A percentile compares a stretch with the other conserved stretches of the same genome.
phyloP scores from a whole-genome alignment of 2,888 invertebrate genomes.

The Cryptus viduatorius region DNA sequence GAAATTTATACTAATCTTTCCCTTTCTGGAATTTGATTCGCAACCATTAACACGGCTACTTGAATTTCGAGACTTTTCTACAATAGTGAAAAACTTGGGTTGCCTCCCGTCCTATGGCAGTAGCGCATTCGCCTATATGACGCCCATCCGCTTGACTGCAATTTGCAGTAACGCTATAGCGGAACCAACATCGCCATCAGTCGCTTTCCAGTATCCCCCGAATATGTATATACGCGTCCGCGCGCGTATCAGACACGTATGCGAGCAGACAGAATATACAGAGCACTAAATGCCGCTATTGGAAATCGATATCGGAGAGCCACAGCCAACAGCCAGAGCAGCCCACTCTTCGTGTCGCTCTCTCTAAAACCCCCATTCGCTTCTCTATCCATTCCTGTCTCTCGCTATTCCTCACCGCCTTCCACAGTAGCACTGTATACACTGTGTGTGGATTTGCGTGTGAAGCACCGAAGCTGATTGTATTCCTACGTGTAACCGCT shows the following conservation, averaged over 20 bases:
- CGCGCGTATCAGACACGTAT: conserved; percentile 80
- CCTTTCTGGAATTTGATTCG: neutral
- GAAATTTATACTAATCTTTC: neutral
- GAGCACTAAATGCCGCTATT: conserved; percentile 83
- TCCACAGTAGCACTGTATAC: conserved; percentile 30
- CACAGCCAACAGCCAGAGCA: conserved; percentile 76
- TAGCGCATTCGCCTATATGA: conserved; percentile 45
- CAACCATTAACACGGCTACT: neutral
- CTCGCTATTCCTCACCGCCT: conserved; percentile 48
- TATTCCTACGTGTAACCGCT: conserved; percentile 59
- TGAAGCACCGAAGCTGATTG: conserved; percentile 63
- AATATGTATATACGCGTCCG: conserved; percentile 69
- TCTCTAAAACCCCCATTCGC: conserved; percentile 57
- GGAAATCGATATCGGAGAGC: conserved; percentile 84
- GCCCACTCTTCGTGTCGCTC: conserved; percentile 76
- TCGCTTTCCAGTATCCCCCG: conserved; percentile 62
- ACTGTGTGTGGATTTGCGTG: conserved; percentile 59
- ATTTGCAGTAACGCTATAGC: conserved; percentile 72
- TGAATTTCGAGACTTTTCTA: too few species aligned
- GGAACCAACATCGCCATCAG: conserved; percentile 62
- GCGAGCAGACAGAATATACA: conserved; percentile 82
- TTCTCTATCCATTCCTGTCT: conserved; percentile 57
- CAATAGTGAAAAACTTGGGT: neutral
- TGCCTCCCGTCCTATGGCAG: conserved; percentile 69
- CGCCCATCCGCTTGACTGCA: conserved; percentile 74